These are phyloP conservation scores for Drosophila lacicola DNA, from an alignment of 2,888 invertebrate genomes.

Conservation along the genomic window DNA sequence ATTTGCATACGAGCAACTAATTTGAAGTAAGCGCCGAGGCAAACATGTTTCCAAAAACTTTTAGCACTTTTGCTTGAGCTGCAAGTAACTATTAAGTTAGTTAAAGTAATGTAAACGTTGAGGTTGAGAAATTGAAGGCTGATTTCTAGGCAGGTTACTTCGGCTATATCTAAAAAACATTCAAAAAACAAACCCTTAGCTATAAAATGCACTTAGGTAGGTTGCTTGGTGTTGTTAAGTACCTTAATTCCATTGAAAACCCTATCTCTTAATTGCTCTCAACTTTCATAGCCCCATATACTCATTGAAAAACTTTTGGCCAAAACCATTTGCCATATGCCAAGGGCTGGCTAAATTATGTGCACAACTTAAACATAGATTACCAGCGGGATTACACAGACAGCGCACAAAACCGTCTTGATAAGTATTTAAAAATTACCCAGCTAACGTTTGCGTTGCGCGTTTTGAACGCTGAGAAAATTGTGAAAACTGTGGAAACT, in stretches of 20 bases:
- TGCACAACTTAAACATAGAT: conserved; percentile 49
- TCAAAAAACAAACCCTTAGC: neutral
- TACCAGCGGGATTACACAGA: conserved; percentile 51
- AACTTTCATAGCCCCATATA: conserved; percentile 1
- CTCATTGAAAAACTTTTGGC: conserved; percentile 18
- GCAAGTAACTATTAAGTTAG: conserved; percentile 32
- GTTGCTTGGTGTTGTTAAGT: neutral
- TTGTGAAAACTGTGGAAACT: conserved; percentile 31
- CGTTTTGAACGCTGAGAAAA: conserved; percentile 10
- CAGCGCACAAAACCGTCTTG: conserved; percentile 34
- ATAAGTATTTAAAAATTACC: conserved; percentile 60
- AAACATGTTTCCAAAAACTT: conserved; percentile 47
- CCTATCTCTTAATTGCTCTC: conserved; percentile 8
- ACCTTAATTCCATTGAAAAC: neutral
- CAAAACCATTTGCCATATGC: conserved; percentile 30
- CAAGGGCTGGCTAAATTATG: conserved; percentile 46
- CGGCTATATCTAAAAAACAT: neutral
- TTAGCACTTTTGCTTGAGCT: conserved; percentile 32
- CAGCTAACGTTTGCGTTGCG: conserved; percentile 26
- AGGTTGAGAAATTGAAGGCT: conserved; percentile 9
- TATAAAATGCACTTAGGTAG: neutral
- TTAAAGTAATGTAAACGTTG: conserved; percentile 37
- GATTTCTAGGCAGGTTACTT: conserved; percentile 1
- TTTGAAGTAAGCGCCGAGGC: conserved; percentile 45
- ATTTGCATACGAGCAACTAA: conserved; percentile 56